These are phyloP conservation scores for Hepsetus odoe DNA, from an alignment of 2,113 vertebrate genomes.

Conservation along the genomic window DNA sequence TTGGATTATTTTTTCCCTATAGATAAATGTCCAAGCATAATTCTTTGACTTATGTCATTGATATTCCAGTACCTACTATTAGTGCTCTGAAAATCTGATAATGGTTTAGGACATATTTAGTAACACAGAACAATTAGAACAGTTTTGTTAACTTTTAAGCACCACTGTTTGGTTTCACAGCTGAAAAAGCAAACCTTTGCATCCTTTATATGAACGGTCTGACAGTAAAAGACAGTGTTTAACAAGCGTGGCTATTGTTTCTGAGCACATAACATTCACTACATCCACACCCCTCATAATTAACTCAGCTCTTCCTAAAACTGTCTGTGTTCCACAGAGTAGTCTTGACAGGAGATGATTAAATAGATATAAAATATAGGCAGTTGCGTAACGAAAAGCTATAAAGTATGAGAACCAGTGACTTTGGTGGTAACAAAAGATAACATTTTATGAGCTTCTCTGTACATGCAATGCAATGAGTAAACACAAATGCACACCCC, in stretches of 20 bases:
- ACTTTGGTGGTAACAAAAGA: not conserved
- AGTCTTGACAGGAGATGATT: not conserved
- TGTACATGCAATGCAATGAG: not conserved
- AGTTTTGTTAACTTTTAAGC: too few species aligned
- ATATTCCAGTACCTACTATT: too few species aligned
- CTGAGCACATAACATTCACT: not conserved
- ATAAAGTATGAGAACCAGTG: not conserved
- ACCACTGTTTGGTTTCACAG: not conserved
- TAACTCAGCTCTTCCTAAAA: not conserved
- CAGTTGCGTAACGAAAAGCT: not conserved
- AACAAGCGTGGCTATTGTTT: not conserved
- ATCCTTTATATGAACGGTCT: not conserved
- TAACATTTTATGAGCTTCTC: conserved; percentile 1
- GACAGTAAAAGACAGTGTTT: not conserved
- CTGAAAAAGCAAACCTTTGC: not conserved
- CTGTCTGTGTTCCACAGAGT: not conserved
- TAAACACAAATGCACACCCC: not conserved
- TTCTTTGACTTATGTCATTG: too few species aligned
- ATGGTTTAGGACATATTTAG: too few species aligned
- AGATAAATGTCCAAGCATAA: too few species aligned
- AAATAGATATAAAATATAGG: not conserved
- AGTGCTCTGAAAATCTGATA: too few species aligned
- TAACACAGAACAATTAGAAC: too few species aligned
- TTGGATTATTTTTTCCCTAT: too few species aligned
- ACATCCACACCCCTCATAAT: not conserved